phyloP scores from a whole-genome alignment of 2,888 invertebrate species.

The Leistus spinibarbis region DNA sequence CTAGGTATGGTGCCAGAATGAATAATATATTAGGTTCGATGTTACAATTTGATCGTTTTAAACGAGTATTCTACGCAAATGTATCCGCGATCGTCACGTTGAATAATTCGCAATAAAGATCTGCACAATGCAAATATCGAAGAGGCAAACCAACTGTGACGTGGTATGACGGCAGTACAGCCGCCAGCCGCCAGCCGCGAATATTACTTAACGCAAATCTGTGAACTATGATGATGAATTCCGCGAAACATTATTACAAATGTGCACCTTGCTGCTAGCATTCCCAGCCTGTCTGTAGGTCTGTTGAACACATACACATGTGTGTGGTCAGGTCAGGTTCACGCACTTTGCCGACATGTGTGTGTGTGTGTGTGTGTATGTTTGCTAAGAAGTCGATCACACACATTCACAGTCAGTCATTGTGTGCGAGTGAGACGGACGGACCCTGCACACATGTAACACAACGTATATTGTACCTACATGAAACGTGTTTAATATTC shows the following conservation, averaged over 20 bases:
- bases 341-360: background rate
- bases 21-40: background rate
- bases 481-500: conserved; percentile 12
- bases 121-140: background rate
- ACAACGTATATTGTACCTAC: background rate
- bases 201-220: background rate
- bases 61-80: background rate
- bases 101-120: background rate
- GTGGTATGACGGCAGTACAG: background rate
- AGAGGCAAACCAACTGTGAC: background rate
- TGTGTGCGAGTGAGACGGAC: background rate
- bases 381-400: background rate
- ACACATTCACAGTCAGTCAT: background rate
- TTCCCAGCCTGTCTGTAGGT: background rate
- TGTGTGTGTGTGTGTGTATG: background rate
- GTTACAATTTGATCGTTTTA: background rate
- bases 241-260: background rate
- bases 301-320: background rate
- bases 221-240: background rate
- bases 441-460: background rate
- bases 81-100: background rate
- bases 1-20: background rate
- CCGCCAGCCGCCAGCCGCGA: no score
- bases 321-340: background rate
- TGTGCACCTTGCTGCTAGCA: background rate